These are phyloP conservation scores for Drosophila anomelani DNA, from an alignment of 2,888 invertebrate genomes.

Conservation along the genomic window DNA sequence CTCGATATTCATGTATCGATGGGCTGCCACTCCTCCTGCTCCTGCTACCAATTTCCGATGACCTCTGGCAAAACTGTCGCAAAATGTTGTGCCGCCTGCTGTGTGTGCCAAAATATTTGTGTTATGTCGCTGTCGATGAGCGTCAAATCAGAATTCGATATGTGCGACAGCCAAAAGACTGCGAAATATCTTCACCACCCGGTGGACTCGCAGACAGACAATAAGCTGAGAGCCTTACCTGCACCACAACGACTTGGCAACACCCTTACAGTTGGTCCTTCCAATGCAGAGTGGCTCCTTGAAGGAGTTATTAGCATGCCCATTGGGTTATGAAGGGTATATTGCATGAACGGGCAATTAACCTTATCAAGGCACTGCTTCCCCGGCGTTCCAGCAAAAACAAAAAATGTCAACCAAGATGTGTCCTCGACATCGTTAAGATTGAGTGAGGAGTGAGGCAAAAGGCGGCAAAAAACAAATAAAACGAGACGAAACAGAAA, in stretches of 20 bases:
- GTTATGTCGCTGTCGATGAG: constrained; percentile 46
- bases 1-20: constrained; percentile 27
- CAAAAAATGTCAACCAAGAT: constrained; percentile 28
- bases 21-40: not conserved
- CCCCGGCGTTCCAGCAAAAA: constrained; percentile 31
- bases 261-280: constrained; percentile 20
- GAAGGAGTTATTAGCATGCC: constrained; percentile 25
- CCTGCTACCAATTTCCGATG: constrained; percentile 27
- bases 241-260: constrained; percentile 22
- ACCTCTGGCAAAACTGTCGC: constrained; percentile 52
- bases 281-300: not conserved
- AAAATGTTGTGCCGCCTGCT: constrained; percentile 52
- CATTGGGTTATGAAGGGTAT: constrained; percentile 42
- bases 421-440: constrained; percentile 38
- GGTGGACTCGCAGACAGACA: not conserved
- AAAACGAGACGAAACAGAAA: constrained; percentile 54
- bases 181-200: constrained; percentile 5
- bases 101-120: constrained; percentile 53
- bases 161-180: constrained; percentile 42
- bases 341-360: constrained; percentile 69
- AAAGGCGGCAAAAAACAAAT: constrained; percentile 27
- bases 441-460: constrained; percentile 26
- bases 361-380: constrained; percentile 70
- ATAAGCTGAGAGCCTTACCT: not conserved
- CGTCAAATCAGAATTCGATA: constrained; percentile 63